Percentiles rank a stretch among this genome's conserved stretches.
These are phyloP conservation scores for Galeruca laticollis DNA, from an alignment of 2,888 invertebrate species.

Conservation along the genomic window DNA sequence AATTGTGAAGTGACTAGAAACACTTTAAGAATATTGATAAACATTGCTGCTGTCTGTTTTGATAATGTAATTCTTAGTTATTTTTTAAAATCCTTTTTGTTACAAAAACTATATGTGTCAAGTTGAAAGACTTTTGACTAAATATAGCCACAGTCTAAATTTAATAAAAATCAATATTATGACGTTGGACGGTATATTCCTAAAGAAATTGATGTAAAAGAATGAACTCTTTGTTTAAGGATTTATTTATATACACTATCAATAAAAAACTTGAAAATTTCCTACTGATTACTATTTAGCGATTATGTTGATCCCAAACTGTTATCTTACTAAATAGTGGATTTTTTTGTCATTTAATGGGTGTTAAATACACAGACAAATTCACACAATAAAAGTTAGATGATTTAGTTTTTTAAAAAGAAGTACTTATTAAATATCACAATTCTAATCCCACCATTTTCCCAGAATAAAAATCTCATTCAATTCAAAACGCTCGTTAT, in stretches of 20 bases:
- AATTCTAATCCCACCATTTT: constrained; percentile 36
- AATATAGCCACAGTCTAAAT: neutral
- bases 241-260: neutral
- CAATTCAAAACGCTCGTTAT: no score
- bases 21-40: no score
- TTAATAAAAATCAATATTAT: no score
- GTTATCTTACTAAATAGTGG: no score
- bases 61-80: no score
- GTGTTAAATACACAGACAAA: no score
- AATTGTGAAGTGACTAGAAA: no score
- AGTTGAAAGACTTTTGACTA: neutral
- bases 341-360: no score
- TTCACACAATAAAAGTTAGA: neutral
- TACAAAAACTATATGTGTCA: neutral
- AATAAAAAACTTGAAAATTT: neutral
- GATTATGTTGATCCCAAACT: no score
- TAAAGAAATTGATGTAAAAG: constrained; percentile 25
- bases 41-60: no score
- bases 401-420: neutral
- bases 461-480: constrained; percentile 1
- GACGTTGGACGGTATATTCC: constrained; percentile 27
- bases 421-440: constrained; percentile 18
- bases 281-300: no score
- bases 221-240: neutral
- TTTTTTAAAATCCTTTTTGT: no score